A percentile compares a stretch with the other conserved stretches of the same genome.
phyloP scores from a whole-genome alignment of 1,140 invertebrate genomes.

The Lerema accius region DNA sequence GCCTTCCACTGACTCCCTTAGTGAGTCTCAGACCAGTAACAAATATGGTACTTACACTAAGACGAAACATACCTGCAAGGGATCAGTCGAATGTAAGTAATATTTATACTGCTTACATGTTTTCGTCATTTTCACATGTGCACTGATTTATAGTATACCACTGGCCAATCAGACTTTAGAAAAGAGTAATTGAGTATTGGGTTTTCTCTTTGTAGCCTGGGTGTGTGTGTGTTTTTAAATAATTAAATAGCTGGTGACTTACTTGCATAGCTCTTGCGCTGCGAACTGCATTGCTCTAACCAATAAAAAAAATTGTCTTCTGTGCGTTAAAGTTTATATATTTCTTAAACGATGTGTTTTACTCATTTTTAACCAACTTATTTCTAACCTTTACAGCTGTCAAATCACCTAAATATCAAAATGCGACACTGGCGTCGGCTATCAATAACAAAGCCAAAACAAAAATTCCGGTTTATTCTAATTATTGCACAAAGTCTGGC shows the following conservation, averaged over 20 bases:
- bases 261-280: too few species aligned
- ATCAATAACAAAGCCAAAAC: constrained; percentile 50
- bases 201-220: too few species aligned
- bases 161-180: too few species aligned
- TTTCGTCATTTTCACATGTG: background rate
- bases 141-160: too few species aligned
- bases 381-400: constrained; percentile 46
- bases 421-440: constrained; percentile 24
- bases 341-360: too few species aligned
- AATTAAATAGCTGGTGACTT: too few species aligned
- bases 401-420: constrained; percentile 39
- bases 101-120: background rate
- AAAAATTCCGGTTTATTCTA: constrained; percentile 61
- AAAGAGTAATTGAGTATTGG: too few species aligned
- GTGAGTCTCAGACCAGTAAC: constrained; percentile 66
- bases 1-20: constrained; percentile 64
- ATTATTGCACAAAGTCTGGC: constrained; percentile 34
- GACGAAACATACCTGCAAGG: constrained; percentile 52
- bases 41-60: constrained; percentile 74
- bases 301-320: too few species aligned
- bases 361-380: too few species aligned
- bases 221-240: too few species aligned
- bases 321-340: too few species aligned
- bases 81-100: constrained; percentile 63
- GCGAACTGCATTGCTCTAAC: too few species aligned